phyloP scores from a whole-genome alignment of 2,797 vertebrate species.

The Hemibagrus guttatus region DNA sequence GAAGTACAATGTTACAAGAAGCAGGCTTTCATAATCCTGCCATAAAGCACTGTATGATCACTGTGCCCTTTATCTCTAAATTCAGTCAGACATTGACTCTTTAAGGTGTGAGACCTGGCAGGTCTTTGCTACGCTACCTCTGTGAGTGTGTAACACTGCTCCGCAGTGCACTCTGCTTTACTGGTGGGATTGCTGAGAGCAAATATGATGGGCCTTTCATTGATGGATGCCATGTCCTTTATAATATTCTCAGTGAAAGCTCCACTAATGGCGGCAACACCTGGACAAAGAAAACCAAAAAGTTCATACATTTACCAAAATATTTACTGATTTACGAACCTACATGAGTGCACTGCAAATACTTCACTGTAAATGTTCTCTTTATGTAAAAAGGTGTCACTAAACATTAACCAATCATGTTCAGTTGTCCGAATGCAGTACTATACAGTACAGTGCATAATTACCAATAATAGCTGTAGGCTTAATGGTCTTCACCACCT shows the following conservation, averaged over 20 bases:
- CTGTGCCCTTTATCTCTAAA: background rate
- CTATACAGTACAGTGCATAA: slow-evolving; percentile 17
- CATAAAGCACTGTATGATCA: background rate
- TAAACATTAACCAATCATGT: background rate
- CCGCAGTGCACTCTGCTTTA: slow-evolving; percentile 96
- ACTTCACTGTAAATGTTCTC: background rate
- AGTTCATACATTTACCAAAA: background rate
- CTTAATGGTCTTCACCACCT: slow-evolving; percentile 89
- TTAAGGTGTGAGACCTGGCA: background rate
- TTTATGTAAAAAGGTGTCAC: background rate
- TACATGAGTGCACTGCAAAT: background rate
- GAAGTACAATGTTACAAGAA: background rate
- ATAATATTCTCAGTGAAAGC: slow-evolving; percentile 94
- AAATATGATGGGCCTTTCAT: slow-evolving; percentile 92
- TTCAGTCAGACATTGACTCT: background rate
- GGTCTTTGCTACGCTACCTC: slow-evolving; percentile 81
- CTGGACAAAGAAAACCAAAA: slow-evolving; percentile 66
- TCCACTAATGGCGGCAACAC: slow-evolving; percentile 89
- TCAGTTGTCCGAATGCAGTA: background rate
- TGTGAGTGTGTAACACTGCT: slow-evolving; percentile 93
- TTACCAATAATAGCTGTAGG: slow-evolving; percentile 93
- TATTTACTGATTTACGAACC: background rate
- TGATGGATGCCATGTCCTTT: slow-evolving; percentile 91
- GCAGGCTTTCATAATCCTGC: background rate
- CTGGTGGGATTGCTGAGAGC: slow-evolving; percentile 98